Evolutionary conservation across 2,113 vertebrate species (phyloP).

Genomic region (pig (Sus scrofa)): DNA sequence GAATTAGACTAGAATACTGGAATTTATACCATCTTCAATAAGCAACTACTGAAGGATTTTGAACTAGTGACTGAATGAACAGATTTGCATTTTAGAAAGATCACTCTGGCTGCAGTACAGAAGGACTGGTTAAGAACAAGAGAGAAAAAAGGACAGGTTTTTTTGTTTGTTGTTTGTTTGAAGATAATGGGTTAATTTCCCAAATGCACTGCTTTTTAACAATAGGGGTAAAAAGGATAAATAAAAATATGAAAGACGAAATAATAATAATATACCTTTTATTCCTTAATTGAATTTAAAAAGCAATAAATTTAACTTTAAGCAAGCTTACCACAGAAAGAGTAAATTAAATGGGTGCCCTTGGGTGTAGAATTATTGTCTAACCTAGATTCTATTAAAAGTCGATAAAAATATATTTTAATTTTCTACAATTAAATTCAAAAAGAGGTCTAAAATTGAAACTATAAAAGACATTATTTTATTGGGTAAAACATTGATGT

Average conservation of each 20-base stretch:
- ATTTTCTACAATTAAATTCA: not conserved
- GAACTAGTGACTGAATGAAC: not conserved
- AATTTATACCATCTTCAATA: not conserved
- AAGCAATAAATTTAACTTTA: not conserved
- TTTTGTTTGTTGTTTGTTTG: not conserved
- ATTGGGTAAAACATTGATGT: not conserved
- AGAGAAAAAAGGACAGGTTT: rapidly evolving
- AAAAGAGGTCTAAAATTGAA: not conserved
- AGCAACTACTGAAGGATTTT: not conserved
- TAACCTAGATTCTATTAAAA: not conserved
- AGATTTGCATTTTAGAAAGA: not conserved
- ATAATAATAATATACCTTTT: not conserved
- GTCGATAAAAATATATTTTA: not conserved
- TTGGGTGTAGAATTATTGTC: not conserved
- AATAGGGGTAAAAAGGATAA: not conserved
- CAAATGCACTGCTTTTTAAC: not conserved
- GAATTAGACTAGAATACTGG: not conserved
- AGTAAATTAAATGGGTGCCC: not conserved
- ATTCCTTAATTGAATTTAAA: not conserved
- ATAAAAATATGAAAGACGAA: not conserved
- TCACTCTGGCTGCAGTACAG: not conserved
- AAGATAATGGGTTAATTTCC: not conserved
- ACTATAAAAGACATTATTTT: not conserved
- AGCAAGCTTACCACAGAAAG: not conserved
- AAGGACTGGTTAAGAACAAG: not conserved